A percentile compares a stretch with the other conserved stretches of the same genome.
Conservation (phyloP, 1,140 invertebrate species). For the Drosophila mayri region DNA sequence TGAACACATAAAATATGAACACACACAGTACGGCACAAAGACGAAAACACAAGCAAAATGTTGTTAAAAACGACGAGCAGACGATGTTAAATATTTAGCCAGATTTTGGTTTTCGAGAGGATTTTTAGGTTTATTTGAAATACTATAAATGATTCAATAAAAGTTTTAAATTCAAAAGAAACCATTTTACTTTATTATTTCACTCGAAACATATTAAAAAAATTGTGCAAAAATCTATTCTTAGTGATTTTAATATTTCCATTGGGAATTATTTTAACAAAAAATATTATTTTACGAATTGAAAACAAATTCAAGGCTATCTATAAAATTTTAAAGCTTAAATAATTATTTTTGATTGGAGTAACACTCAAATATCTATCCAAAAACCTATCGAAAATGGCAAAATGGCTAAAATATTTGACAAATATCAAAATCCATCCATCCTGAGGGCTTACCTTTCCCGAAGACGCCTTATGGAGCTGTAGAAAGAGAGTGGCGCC, state of each 20-base stretch:
- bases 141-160: background rate
- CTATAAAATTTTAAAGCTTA: background rate
- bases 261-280: background rate
- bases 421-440: background rate
- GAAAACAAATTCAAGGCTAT: background rate
- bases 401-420: background rate
- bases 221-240: too few species aligned
- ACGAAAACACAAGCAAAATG: conserved; percentile 28
- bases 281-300: background rate
- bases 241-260: too few species aligned
- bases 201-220: too few species aligned
- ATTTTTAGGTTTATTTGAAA: background rate
- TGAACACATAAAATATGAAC: conserved; percentile 30
- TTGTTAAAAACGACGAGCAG: conserved; percentile 37
- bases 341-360: background rate
- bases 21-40: conserved; percentile 8
- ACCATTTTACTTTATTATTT: too few species aligned
- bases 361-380: background rate
- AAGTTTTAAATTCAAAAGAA: too few species aligned
- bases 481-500: conserved; percentile 43
- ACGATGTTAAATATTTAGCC: conserved; percentile 8
- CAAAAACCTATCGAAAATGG: conserved; percentile 7
- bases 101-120: conserved; percentile 29
- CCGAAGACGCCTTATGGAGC: conserved; percentile 77
- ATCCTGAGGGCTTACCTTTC: conserved; percentile 67